Percentiles rank a stretch among this genome's conserved stretches.
Evolutionary conservation across 2,113 vertebrate genomes (phyloP).

Genomic region (Pristiophorus japonicus): DNA sequence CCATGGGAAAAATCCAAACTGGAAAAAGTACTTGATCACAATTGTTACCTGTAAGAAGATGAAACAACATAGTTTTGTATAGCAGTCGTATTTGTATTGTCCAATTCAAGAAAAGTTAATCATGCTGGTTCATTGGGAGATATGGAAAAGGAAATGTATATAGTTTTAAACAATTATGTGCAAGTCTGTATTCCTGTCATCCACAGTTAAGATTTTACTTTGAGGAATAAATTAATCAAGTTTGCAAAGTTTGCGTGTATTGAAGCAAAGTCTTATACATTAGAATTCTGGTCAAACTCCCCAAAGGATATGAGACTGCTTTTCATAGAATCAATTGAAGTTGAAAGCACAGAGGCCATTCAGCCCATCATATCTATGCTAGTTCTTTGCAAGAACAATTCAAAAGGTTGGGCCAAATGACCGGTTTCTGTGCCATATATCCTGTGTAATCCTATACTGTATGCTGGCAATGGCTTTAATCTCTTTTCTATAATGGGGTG

Average conservation of each 20-base stretch:
- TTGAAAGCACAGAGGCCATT: neutral
- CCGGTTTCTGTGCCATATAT: no score
- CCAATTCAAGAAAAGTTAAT: neutral
- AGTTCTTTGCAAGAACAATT: neutral
- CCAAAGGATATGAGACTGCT: neutral
- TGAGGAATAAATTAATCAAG: neutral
- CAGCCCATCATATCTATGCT: neutral
- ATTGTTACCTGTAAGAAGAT: constrained; percentile 72
- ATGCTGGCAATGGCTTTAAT: neutral
- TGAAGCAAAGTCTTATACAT: neutral
- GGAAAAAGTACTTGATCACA: constrained; percentile 95
- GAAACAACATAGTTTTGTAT: constrained; percentile 26
- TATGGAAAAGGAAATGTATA: neutral
- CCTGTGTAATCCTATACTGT: neutral
- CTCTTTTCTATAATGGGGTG: neutral
- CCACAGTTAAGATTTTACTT: neutral
- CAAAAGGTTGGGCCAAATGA: neutral
- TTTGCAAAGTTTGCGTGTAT: neutral
- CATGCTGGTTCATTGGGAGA: neutral
- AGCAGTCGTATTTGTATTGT: neutral
- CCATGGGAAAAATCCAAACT: constrained; percentile 94
- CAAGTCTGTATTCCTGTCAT: neutral
- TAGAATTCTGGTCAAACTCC: neutral
- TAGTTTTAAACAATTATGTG: neutral
- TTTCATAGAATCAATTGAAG: neutral